Evolutionary conservation across 2,888 invertebrate species (phyloP).

Genomic region (Netelia fuscicornis): DNA sequence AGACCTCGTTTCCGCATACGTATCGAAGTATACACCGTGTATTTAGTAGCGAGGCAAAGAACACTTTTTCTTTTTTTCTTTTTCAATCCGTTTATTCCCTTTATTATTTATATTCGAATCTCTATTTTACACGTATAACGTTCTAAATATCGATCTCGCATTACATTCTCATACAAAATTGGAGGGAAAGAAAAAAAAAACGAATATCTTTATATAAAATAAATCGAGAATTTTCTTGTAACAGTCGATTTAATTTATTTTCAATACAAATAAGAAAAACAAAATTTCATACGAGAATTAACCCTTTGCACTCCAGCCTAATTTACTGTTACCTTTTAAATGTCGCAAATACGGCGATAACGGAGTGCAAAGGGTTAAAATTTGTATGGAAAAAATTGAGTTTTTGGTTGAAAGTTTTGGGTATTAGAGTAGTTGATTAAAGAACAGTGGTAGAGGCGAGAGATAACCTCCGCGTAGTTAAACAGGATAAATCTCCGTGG

Average conservation of each 20-base stretch:
- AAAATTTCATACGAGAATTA: too few relatives aligned
- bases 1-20: conserved; percentile 44
- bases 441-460: conserved; percentile 15
- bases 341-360: too few relatives aligned
- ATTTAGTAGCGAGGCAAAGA: not conserved
- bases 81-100: not conserved
- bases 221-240: too few relatives aligned
- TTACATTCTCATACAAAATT: not conserved
- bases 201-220: too few relatives aligned
- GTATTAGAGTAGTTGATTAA: not conserved
- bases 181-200: too few relatives aligned
- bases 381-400: not conserved
- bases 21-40: not conserved
- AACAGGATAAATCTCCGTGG: conserved; percentile 38
- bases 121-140: too few relatives aligned
- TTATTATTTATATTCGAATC: not conserved
- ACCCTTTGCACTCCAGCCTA: too few relatives aligned
- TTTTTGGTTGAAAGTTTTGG: not conserved
- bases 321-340: too few relatives aligned
- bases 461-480: conserved; percentile 1
- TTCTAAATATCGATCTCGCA: not conserved
- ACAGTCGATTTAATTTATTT: too few relatives aligned
- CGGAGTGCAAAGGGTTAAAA: too few relatives aligned
- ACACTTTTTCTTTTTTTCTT: not conserved
- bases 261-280: too few relatives aligned